Conservation (phyloP, 2,113 vertebrate genomes). For the Albula glossodonta region DNA sequence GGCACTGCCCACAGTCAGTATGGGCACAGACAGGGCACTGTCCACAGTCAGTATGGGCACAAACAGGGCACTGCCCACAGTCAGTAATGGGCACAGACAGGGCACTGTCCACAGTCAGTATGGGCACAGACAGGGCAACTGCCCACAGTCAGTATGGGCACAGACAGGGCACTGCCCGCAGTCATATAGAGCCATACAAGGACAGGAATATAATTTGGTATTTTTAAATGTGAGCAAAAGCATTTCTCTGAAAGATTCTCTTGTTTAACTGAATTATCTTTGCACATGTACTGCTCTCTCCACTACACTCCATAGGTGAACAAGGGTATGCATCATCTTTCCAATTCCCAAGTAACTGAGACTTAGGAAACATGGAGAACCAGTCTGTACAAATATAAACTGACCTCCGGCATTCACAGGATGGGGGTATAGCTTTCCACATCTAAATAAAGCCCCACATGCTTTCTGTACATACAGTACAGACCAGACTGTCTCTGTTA, state of each 20-base stretch:
- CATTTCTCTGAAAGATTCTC: not conserved
- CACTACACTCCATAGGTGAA: not conserved
- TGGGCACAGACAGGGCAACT: too few relatives aligned
- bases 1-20: too few relatives aligned
- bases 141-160: too few relatives aligned
- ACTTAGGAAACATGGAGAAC: not conserved
- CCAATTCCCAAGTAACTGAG: not conserved
- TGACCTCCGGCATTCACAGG: slow-evolving; percentile 17
- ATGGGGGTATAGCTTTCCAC: slow-evolving; percentile 22
- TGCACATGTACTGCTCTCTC: not conserved
- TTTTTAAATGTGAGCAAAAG: too few relatives aligned
- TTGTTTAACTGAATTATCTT: not conserved
- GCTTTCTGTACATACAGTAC: slow-evolving; percentile 26
- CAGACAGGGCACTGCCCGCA: too few relatives aligned
- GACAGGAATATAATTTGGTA: too few relatives aligned
- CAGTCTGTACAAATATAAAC: slow-evolving; percentile 22
- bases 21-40: too few relatives aligned
- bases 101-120: too few relatives aligned
- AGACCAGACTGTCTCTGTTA: slow-evolving; percentile 24
- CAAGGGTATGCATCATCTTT: not conserved
- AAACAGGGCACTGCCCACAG: too few relatives aligned
- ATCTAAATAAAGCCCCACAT: slow-evolving; percentile 35
- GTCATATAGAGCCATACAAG: too few relatives aligned
- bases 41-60: too few relatives aligned
- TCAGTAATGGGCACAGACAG: too few relatives aligned